Percentiles rank a stretch among this genome's conserved stretches.
phyloP scores from a whole-genome alignment of 2,113 vertebrate genomes.

The Prunella fulvescens region DNA sequence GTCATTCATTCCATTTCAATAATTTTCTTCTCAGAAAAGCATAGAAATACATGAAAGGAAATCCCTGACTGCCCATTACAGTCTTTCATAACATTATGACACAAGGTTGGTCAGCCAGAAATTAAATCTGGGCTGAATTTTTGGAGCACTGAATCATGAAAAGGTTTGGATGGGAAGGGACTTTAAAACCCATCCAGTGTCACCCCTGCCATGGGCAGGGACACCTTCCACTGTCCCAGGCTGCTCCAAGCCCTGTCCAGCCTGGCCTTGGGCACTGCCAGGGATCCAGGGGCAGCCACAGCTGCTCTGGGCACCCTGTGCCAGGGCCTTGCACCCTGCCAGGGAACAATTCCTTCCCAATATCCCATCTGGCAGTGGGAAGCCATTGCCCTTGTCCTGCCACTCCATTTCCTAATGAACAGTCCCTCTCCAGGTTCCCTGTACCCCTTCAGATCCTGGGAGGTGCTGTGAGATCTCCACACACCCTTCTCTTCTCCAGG shows the following conservation, averaged over 20 bases:
- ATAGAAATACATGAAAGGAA: background rate
- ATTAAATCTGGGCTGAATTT: background rate
- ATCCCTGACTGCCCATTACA: background rate
- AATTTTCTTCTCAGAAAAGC: background rate
- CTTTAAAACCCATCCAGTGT: accelerated
- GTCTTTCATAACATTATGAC: background rate
- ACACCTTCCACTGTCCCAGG: background rate
- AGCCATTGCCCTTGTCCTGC: background rate
- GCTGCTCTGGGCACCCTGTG: background rate
- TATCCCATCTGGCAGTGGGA: background rate
- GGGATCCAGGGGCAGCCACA: background rate
- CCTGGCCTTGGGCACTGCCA: background rate
- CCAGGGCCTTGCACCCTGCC: background rate
- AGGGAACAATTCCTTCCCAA: background rate
- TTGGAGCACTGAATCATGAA: background rate
- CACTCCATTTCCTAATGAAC: background rate
- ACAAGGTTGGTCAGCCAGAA: background rate
- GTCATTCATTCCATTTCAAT: background rate
- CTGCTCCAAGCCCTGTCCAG: background rate
- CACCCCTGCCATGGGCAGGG: background rate
- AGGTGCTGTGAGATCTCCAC: background rate
- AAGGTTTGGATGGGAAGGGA: background rate
- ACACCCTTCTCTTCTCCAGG: background rate
- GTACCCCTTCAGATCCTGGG: too few species aligned
- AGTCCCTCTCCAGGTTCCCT: background rate